Evolutionary conservation across 1,140 invertebrate genomes (phyloP), one percentile per base, ranked within the genome.

Genomic region (Plectrocnemia conspersa): DNA sequence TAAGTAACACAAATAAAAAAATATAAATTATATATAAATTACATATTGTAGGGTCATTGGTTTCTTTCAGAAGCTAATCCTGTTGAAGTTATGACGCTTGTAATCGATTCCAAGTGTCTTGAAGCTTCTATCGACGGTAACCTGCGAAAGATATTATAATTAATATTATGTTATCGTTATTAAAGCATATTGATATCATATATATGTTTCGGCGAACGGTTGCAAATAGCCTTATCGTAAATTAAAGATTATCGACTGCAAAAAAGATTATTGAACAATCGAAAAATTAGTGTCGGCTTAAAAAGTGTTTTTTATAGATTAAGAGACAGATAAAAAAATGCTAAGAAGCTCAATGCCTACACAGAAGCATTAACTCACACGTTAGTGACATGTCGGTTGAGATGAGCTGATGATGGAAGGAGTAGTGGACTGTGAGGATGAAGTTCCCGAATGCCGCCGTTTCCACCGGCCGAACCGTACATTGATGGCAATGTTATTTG

Each of bases 321-420:
- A n/a, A n/a, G n/a, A n/a, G n/a, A n/a, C n/a, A n/a, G n/a, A n/a
- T n/a, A n/a, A n/a, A n/a, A n/a, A n/a, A n/a, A n/a, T n/a, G n/a
- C n/a, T n/a, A 29, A 7, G n/a, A 29, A 29, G n/a, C n/a, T 6
- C n/a, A n/a, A n/a, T 29, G 36, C 7, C 21, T 10, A 23, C 15
- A 23, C 40, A 18, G 7, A 18, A 44, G 21, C 9, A 21, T 44
- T 16, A 22, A 67, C 69, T 66, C 57, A 72, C 70, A 66, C 64
- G 47, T 68, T 69, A n/a, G 65, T 59, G 40, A 72, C 67, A 55
- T 72, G 70, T n/a, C 70, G 61, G 59, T 61, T 72, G 7, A 72
- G 62, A 21, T 66, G 64, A 25, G 59, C 62, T 11, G 68, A 62
- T 46, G 64, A 65, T 13, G 68, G 65, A 46, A 68, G 63, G 58